Base-by-base conservation (phyloP, 2,888 invertebrate species). In the Parasteatoda lunata region DNA sequence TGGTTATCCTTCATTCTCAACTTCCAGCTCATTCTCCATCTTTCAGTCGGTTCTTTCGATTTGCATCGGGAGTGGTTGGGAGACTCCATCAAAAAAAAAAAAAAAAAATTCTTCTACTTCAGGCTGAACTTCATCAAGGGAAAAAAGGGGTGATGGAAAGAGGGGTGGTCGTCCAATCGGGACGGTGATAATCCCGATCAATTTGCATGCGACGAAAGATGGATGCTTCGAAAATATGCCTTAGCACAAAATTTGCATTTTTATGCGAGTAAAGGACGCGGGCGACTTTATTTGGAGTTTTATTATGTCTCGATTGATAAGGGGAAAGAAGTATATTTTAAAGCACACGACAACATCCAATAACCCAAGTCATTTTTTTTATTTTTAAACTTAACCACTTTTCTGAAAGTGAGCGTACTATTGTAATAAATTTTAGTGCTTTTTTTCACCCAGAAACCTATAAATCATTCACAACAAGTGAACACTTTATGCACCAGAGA, bases 201-300 rank as follows among this genome's bases (percentile, higher is more conserved):
- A 85, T 85, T 85, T 85, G 71, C 85, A 80, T 77, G 76, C 65
- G 59, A 45, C 70, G 70, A 76, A 76, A 83, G 83, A 83, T 77
- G 77, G 83, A 83, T 83, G 83, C 76, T 47, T 54, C 45, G 64
- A 69, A 69, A 84, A 71, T 80, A 76, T 80, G 76, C 69, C 76
- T 11, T 64, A 66, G 75, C 13, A 76, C 76, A 76, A 76, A 85
- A 85, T 85, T 85, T 85, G 77, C 85, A 85, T 85, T 85, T 85
- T 85, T 80, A 85, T 85, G 80, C 80, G 79, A 75, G 75, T n/a
- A 59, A 64, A 47, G 48, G 68, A 72, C 47, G 71, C n/a, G 5
- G 65, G 48, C 69, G 76, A 71, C 84, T 73, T 75, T 85, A 79
- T 85, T 85, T 85, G 85, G 70, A 85, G 76, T 80, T 85, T 85